Evolutionary conservation across 2,888 invertebrate genomes (phyloP), one percentile per base, ranked within the genome.

Genomic region (Steinernema hermaphroditum): DNA sequence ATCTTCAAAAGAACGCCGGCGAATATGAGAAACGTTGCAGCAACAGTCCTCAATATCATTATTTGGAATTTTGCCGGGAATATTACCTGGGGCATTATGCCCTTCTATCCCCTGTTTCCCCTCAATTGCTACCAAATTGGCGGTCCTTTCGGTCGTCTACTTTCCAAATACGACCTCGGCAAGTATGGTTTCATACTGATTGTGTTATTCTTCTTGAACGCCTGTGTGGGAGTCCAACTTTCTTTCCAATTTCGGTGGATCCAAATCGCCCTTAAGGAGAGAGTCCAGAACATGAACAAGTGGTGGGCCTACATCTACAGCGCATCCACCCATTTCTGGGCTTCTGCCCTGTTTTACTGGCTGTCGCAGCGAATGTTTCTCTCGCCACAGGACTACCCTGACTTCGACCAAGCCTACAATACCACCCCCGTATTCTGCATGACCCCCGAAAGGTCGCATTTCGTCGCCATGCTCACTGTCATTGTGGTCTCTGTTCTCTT

Each of bases 201-300:
- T 14, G 32, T 32, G 16, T 32, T 62, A 1, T 62, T 62, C 29
- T 62, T 62, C 62, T 19, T 62, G 6, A 62, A 62, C 32, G 62
- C 62, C 32, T 62, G 62, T 32, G 32, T 62, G 4, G 62, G 62
- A 4, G 62, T 62, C 16, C 32, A 32, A 19, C 32, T 62, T 2
- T 62, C 62, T 16, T 62, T 62, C 34, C 29, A 62, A 19, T 62
- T 62, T 27, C 62, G 62, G 1, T 62, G 62, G 62, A 62, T 62
- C 6, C 29, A 32, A 19, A 27, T 62, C 19, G 62, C 32, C 14
- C 16, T 27, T 62, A 29, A 29, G 9, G 32, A 62, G 16, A 8
- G 16, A 32, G 4, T 29, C 16, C 6, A 32, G 2, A 9, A 62
- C 14, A 16, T 62, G 14, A 19, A 32, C 6, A 16, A 32, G 2